Conservation (phyloP, 2,888 invertebrate genomes). For the Leptogaster cylindrica region DNA sequence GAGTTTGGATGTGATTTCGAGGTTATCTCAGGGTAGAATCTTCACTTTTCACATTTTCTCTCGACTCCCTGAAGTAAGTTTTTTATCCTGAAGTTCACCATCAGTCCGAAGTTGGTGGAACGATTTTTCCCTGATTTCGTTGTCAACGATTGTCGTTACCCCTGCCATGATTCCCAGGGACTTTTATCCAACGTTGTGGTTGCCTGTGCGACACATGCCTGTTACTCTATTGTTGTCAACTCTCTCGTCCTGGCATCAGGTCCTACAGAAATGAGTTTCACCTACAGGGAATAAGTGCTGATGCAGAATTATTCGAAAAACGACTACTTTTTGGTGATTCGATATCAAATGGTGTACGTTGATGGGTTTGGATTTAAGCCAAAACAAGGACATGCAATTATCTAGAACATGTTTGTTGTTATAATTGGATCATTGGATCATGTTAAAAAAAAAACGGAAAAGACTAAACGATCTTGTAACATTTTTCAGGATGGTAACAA, state of each 20-base stretch:
- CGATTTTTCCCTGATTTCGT: conserved; percentile 32
- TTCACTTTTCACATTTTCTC: conserved; percentile 36
- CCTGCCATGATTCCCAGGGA: not conserved
- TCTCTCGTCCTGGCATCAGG: conserved; percentile 1
- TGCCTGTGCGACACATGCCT: not conserved
- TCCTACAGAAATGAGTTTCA: conserved; percentile 13
- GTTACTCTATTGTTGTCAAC: conserved; percentile 19
- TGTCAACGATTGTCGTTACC: conserved; percentile 27
- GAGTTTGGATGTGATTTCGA: conserved; percentile 36
- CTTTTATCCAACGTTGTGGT: not conserved
- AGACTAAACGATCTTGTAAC: too few species aligned
- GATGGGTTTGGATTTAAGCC: too few species aligned
- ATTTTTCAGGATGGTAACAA: too few species aligned
- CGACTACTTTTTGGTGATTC: conserved; percentile 21
- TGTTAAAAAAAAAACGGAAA: too few species aligned
- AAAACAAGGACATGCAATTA: too few species aligned
- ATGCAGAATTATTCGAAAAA: conserved; percentile 14
- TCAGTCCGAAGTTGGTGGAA: not conserved
- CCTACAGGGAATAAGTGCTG: not conserved
- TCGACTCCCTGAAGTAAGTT: conserved; percentile 24
- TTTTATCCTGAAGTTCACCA: too few species aligned
- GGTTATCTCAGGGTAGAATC: conserved; percentile 36
- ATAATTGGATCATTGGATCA: too few species aligned
- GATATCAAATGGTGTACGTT: too few species aligned
- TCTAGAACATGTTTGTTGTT: too few species aligned